Conservation (phyloP, 2,113 vertebrate genomes). For the Sylvilagus bachmani region DNA sequence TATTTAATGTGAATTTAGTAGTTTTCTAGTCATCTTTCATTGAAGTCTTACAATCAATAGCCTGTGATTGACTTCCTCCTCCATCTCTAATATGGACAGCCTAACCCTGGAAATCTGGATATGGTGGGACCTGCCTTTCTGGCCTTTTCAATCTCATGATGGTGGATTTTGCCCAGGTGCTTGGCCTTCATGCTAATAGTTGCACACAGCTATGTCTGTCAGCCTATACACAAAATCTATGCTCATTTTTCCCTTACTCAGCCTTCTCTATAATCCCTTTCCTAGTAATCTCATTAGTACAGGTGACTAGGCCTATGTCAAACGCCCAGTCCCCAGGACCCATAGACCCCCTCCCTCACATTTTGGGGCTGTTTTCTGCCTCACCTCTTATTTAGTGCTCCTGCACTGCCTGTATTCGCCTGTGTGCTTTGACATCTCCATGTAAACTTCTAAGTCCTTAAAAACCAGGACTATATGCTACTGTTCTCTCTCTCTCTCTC, state of each 20-base stretch:
- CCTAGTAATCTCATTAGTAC: constrained; percentile 57
- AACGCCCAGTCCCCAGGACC: constrained; percentile 49
- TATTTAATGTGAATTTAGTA: background rate
- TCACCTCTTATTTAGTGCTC: background rate
- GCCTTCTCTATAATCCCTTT: constrained; percentile 42
- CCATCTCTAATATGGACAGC: background rate
- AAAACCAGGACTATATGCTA: background rate
- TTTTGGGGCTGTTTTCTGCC: background rate
- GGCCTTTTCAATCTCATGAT: background rate
- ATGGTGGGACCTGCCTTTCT: background rate
- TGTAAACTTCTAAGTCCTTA: background rate
- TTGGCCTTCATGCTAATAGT: background rate
- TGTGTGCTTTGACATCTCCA: background rate
- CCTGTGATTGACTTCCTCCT: background rate
- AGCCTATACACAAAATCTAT: background rate
- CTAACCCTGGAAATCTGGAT: background rate
- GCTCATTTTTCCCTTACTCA: constrained; percentile 9
- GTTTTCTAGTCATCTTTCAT: background rate
- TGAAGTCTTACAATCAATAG: background rate
- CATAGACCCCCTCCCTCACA: background rate
- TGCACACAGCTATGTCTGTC: constrained; percentile 28
- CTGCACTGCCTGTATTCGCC: background rate
- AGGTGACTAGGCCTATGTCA: constrained; percentile 62
- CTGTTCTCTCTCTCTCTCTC: background rate
- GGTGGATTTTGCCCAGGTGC: constrained; percentile 1